Conservation (phyloP, 2,888 invertebrate genomes). For the Teleogryllus oceanicus region DNA sequence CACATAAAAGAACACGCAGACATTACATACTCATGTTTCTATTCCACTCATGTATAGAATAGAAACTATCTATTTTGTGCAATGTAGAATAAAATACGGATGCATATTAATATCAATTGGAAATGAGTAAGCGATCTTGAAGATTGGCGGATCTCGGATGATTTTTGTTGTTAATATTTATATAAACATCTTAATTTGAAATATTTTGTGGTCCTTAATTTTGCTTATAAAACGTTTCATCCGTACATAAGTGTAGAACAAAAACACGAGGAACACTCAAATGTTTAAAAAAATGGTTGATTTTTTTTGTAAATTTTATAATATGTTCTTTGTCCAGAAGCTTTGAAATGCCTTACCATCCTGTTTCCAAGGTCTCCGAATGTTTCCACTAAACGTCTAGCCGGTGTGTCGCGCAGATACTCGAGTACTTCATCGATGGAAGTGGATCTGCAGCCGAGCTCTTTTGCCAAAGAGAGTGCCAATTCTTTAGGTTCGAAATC, state of each 20-base stretch:
- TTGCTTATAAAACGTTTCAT: background rate
- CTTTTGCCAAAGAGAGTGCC: background rate
- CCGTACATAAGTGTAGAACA: background rate
- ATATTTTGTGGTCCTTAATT: background rate
- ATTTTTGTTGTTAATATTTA: too few species aligned
- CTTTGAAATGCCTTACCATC: background rate
- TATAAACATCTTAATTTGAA: background rate
- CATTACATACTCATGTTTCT: too few species aligned
- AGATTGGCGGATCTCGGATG: too few species aligned
- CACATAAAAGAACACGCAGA: too few species aligned
- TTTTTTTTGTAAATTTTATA: background rate
- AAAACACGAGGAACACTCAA: background rate
- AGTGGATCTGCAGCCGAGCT: background rate
- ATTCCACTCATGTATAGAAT: too few species aligned
- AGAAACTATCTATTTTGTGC: too few species aligned
- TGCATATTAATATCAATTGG: too few species aligned
- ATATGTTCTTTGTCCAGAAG: too few species aligned
- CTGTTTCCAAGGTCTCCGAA: background rate
- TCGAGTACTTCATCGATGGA: background rate
- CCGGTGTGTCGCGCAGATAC: background rate
- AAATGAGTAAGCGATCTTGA: too few species aligned
- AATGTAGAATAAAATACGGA: too few species aligned
- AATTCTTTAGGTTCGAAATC: background rate
- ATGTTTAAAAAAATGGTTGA: background rate
- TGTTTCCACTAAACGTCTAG: background rate